A percentile compares a stretch with the other conserved stretches of the same genome.
Conservation (phyloP, 1,140 invertebrate genomes). For the Hormaphis cornu region DNA sequence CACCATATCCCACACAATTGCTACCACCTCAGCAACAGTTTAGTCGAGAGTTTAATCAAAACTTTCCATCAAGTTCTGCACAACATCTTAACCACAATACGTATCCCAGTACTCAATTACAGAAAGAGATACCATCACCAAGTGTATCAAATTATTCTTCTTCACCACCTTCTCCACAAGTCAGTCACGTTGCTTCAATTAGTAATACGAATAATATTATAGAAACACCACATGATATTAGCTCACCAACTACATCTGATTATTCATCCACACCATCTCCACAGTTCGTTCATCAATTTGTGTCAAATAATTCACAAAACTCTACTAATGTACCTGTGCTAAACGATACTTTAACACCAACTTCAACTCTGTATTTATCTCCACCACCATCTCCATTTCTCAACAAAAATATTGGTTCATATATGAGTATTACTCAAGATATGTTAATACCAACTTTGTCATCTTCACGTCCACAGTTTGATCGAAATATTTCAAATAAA, state of each 20-base stretch:
- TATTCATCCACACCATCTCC: background rate
- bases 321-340: too few relatives aligned
- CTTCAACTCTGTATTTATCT: background rate
- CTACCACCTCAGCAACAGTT: background rate
- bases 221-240: background rate
- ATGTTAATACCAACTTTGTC: background rate
- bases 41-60: background rate
- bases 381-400: background rate
- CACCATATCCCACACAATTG: background rate
- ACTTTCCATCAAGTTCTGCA: too few relatives aligned
- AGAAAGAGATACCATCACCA: too few relatives aligned
- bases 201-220: background rate
- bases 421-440: background rate
- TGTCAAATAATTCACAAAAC: too few relatives aligned
- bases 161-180: background rate
- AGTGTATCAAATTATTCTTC: constrained; percentile 4
- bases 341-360: too few relatives aligned
- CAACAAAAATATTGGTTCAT: background rate
- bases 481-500: background rate
- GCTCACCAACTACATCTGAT: background rate
- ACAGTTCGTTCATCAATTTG: too few relatives aligned
- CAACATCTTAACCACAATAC: too few relatives aligned
- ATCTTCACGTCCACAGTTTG: background rate
- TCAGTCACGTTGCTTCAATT: background rate
- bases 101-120: too few relatives aligned